phyloP scores from a whole-genome alignment of 1,140 invertebrate genomes.

The Bombus polaris region DNA sequence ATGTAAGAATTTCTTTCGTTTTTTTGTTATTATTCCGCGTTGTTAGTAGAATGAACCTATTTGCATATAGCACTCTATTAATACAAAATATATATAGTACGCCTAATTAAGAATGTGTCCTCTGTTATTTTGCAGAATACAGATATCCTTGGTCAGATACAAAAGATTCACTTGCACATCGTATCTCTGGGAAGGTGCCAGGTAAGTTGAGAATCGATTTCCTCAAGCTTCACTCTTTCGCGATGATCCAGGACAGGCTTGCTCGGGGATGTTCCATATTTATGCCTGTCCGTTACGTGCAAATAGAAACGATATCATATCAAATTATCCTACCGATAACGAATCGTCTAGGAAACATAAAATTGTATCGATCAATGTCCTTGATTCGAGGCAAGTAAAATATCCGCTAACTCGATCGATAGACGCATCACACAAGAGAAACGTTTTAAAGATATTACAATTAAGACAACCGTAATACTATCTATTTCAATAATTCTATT shows the following conservation, averaged over 20 bases:
- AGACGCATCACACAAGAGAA: background rate
- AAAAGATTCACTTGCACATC: conserved; percentile 77
- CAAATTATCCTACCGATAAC: conserved; percentile 7
- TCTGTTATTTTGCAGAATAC: conserved; percentile 71
- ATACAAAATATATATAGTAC: background rate
- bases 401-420: conserved; percentile 7
- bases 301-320: conserved; percentile 24
- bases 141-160: conserved; percentile 72
- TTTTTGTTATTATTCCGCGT: background rate
- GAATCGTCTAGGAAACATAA: background rate
- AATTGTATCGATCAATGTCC: background rate
- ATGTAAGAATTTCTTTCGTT: background rate
- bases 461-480: background rate
- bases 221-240: conserved; percentile 27
- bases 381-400: background rate
- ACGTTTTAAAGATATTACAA: background rate
- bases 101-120: background rate
- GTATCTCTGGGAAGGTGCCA: conserved; percentile 76
- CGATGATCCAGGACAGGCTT: conserved; percentile 34
- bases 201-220: conserved; percentile 71
- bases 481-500: background rate
- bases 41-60: background rate
- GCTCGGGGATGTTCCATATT: conserved; percentile 33
- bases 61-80: background rate
- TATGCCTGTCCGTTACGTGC: conserved; percentile 1